A percentile compares a stretch with the other conserved stretches of the same genome.
Conservation (phyloP, 2,113 vertebrate genomes). For the Ophiodon elongatus region DNA sequence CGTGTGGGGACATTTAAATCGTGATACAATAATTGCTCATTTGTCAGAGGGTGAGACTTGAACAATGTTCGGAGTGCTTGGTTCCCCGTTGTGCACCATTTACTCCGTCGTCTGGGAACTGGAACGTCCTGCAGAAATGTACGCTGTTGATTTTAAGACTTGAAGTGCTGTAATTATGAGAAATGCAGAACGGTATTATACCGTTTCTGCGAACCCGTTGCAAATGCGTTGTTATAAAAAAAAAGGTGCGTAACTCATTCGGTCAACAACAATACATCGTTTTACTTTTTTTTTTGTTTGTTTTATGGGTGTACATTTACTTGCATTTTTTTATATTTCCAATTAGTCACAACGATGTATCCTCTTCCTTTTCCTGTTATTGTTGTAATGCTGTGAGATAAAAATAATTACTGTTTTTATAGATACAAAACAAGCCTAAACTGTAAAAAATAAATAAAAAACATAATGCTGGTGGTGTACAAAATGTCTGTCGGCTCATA, state of each 20-base stretch:
- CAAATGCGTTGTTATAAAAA: not conserved
- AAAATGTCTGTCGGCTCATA: slow-evolving; percentile 33
- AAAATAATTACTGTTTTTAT: slow-evolving; percentile 24
- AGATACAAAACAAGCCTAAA: slow-evolving; percentile 28
- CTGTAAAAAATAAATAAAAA: slow-evolving; percentile 26
- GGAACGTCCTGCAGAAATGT: not conserved
- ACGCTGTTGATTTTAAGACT: slow-evolving; percentile 13
- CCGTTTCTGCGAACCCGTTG: slow-evolving; percentile 21
- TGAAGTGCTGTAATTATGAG: slow-evolving; percentile 18
- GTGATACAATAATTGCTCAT: slow-evolving; percentile 5
- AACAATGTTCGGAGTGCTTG: not conserved
- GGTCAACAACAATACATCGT: not conserved
- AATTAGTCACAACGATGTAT: slow-evolving; percentile 7
- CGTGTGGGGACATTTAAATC: not conserved
- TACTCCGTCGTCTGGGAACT: not conserved
- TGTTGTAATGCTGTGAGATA: slow-evolving; percentile 52
- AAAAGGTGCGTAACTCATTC: slow-evolving; percentile 6
- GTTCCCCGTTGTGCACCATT: not conserved
- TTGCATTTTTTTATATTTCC: slow-evolving; percentile 3
- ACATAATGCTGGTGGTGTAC: slow-evolving; percentile 9
- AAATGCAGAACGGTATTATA: not conserved
- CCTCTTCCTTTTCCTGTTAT: slow-evolving; percentile 20
- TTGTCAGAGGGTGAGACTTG: not conserved
- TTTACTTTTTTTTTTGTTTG: slow-evolving; percentile 36
- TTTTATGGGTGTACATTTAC: slow-evolving; percentile 36